A percentile compares a stretch with the other conserved stretches of the same genome.
These are phyloP conservation scores for Aphaenogaster floridana DNA, from an alignment of 1,140 invertebrate genomes.

Conservation along the genomic window DNA sequence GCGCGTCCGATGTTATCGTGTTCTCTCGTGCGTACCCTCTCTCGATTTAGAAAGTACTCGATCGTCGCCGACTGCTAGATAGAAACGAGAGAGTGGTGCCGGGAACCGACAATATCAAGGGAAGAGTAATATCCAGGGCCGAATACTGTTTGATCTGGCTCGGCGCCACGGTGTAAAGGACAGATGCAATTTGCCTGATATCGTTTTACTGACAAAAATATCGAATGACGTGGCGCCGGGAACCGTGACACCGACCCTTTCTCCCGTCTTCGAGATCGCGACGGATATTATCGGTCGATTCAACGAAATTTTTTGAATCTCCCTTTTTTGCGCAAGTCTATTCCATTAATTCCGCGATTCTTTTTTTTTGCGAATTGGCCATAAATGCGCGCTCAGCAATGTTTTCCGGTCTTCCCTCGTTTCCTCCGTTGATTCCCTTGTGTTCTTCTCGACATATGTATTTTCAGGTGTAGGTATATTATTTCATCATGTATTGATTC, in stretches of 20 bases:
- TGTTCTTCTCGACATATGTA: not conserved
- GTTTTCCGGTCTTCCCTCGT: not conserved
- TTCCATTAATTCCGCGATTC: conserved; percentile 60
- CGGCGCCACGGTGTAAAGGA: conserved; percentile 79
- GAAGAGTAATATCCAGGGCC: conserved; percentile 77
- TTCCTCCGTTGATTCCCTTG: not conserved
- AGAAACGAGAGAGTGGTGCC: conserved; percentile 69
- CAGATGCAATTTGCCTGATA: conserved; percentile 84
- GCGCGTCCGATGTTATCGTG: conserved; percentile 62
- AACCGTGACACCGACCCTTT: conserved; percentile 69
- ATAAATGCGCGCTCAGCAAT: conserved; percentile 33
- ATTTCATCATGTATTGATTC: conserved; percentile 17
- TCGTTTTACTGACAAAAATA: conserved; percentile 85
- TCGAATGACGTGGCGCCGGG: conserved; percentile 80
- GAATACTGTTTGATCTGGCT: conserved; percentile 80
- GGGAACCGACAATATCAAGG: conserved; percentile 69
- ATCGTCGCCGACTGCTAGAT: conserved; percentile 68
- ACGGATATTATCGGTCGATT: conserved; percentile 73
- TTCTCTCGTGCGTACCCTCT: conserved; percentile 50
- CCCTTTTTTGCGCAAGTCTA: conserved; percentile 20
- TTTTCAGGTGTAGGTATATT: conserved; percentile 31
- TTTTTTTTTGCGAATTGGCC: conserved; percentile 6
- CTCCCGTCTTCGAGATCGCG: conserved; percentile 74
- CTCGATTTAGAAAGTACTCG: conserved; percentile 70
- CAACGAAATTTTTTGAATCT: conserved; percentile 60